Conservation (phyloP, 2,113 vertebrate genomes). For the Erpornis zantholeuca region DNA sequence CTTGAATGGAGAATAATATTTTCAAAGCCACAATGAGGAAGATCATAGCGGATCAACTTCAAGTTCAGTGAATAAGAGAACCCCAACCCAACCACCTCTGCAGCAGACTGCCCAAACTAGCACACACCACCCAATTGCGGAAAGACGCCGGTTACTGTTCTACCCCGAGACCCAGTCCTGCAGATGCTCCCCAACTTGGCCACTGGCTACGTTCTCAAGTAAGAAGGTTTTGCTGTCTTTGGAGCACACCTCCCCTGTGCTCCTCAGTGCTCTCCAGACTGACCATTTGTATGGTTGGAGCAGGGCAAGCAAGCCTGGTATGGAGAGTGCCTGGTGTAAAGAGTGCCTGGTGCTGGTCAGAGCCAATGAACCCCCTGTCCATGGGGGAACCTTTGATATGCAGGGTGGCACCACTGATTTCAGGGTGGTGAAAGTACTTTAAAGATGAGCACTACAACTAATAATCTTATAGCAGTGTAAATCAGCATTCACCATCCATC, state of each 20-base stretch:
- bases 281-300: neutral
- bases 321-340: rapidly evolving
- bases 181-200: neutral
- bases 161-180: neutral
- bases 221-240: neutral
- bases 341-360: too few species aligned
- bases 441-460: neutral
- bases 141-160: neutral
- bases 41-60: neutral
- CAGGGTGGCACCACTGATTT: neutral
- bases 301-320: neutral
- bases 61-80: neutral
- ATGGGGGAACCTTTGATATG: rapidly evolving
- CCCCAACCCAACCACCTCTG: neutral
- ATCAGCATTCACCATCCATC: neutral
- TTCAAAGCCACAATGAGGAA: neutral
- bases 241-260: too few species aligned
- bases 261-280: neutral
- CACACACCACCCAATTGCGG: rapidly evolving
- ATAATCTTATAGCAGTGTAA: neutral
- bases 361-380: neutral
- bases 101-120: neutral
- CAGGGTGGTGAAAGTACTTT: neutral
- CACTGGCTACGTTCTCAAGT: neutral
- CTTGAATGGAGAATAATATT: neutral